Base-by-base conservation (phyloP, 53 echinoderm and acorn worm species). In the Patiria pectinifera region DNA sequence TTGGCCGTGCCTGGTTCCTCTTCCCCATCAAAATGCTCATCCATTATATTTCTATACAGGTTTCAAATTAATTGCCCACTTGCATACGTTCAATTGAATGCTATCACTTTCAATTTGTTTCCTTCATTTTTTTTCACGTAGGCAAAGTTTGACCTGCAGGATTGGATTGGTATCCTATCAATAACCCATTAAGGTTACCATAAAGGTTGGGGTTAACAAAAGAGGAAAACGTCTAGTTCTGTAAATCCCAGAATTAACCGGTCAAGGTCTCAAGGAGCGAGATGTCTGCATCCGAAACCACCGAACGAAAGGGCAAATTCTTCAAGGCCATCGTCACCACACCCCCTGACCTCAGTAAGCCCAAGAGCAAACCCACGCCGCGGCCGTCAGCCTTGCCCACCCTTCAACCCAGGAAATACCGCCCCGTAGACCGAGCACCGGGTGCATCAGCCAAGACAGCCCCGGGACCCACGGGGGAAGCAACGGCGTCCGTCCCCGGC, bases 391-490 rank as follows among this genome's bases (percentile, higher is more conserved):
- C 35, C 6, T 53, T 82, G 58, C 82, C 53, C 5, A 21, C 59
- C n/a, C 82, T 49, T 58, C 82, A 58, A 5, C 59, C 82, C 53
- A 78, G 79, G 46, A n/a, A 78, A 24, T 78, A 24, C 46, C 47
- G 79, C 15, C 79, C 79, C 14, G 79, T 78, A 46, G 79, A 78
- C 79, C 79, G 79, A 46, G 45, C 44, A 44, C 46, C 46, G 25
- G 26, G 76, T 22, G 0, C 76, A 35, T 24, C 53, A 6, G 35
- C 46, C 79, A 78, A 15, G 45, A 45, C 82, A n/a, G 23, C n/a
- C 49, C 82, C 59, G 45, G 82, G 58, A n/a, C 82, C 82, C 5
- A 82, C 82, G 59, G 82, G 82, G 47, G 82, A 82, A 23, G 59
- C 49, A 19, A n/a, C 46, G 82, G 46, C 76, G 12, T 45, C 80